Conservation (phyloP, 2,113 vertebrate species). For the Pygoscelis antarcticus region DNA sequence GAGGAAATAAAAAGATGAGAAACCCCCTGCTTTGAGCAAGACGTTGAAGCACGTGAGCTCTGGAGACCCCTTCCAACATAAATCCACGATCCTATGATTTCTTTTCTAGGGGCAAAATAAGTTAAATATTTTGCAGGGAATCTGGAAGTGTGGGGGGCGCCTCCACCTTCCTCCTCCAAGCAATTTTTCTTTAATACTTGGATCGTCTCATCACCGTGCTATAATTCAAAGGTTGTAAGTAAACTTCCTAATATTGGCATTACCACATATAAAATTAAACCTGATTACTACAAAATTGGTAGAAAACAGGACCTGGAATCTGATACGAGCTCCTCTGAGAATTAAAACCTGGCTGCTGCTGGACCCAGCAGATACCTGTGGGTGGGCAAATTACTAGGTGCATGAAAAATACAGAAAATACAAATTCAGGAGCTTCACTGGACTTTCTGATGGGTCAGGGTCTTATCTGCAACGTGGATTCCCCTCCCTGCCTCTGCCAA, state of each 20-base stretch:
- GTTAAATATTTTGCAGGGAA: not conserved
- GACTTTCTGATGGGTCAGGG: not conserved
- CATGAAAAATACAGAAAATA: not conserved
- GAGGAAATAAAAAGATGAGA: not conserved
- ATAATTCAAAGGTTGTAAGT: not conserved
- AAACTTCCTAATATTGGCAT: not conserved
- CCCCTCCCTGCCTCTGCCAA: not conserved
- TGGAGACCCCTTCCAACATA: not conserved
- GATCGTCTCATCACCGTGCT: accelerated
- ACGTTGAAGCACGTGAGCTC: not conserved
- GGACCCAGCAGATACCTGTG: not conserved
- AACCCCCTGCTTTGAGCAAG: not conserved
- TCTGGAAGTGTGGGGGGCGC: accelerated
- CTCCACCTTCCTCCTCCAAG: not conserved
- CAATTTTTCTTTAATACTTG: not conserved
- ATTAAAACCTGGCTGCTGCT: not conserved
- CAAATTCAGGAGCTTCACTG: not conserved
- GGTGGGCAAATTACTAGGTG: not conserved
- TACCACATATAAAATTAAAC: not conserved
- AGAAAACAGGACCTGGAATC: not conserved
- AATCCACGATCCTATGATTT: accelerated
- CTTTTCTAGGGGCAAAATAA: not conserved
- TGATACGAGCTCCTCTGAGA: not conserved
- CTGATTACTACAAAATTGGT: not conserved
- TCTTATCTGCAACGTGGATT: not conserved